phyloP scores from a whole-genome alignment of 2,113 vertebrate genomes.

The Coturnix japonica region DNA sequence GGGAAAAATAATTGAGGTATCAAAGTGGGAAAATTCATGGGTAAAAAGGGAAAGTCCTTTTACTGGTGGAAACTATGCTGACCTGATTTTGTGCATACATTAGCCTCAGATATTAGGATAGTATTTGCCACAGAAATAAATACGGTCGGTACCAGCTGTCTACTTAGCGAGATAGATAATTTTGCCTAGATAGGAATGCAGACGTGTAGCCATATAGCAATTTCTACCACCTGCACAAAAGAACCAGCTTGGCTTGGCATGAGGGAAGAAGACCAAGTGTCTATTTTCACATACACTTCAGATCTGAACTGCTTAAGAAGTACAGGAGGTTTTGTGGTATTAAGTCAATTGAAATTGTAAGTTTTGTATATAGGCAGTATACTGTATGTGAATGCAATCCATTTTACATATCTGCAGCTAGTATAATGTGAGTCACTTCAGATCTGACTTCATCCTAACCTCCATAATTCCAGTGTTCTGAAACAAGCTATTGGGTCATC shows the following conservation, averaged over 20 bases:
- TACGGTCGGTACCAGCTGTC: background rate
- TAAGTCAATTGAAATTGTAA: constrained; percentile 11
- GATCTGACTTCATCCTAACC: background rate
- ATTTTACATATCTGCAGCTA: constrained; percentile 24
- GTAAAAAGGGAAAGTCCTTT: background rate
- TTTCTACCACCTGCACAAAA: constrained; percentile 36
- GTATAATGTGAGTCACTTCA: background rate
- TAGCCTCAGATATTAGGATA: constrained; percentile 27
- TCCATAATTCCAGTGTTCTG: background rate
- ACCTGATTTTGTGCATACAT: constrained; percentile 31
- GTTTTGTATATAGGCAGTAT: background rate
- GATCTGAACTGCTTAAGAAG: constrained; percentile 16
- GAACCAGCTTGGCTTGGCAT: background rate
- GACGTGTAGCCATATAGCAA: background rate
- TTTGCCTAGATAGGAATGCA: constrained; percentile 22
- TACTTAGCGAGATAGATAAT: constrained; percentile 28
- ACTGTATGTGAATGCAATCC: background rate
- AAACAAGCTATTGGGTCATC: background rate
- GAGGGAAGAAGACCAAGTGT: background rate
- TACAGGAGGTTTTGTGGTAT: background rate
- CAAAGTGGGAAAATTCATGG: background rate
- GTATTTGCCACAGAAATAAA: constrained; percentile 24
- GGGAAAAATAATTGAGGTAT: background rate
- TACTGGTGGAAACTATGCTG: constrained; percentile 15
- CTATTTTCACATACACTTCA: background rate